These are phyloP conservation scores for Catalaphyllia jardinei DNA, from an alignment of 64 coral and sea anemone species.

Conservation along the genomic window DNA sequence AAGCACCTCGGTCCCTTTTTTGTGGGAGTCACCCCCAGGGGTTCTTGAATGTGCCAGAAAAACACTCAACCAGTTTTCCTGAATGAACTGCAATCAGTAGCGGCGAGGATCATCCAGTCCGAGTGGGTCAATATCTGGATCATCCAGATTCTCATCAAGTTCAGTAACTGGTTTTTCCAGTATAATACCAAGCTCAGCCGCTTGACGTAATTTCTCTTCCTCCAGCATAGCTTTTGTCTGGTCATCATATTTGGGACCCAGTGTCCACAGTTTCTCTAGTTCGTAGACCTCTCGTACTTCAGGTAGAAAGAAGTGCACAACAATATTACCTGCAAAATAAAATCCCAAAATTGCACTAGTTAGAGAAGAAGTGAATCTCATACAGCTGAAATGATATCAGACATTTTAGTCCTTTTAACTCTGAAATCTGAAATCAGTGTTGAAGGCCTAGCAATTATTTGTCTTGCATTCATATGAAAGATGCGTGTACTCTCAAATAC, in stretches of 20 bases:
- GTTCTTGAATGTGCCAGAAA: too few relatives aligned
- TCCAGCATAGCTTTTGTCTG: slow-evolving; percentile 85
- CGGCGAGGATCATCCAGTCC: not conserved
- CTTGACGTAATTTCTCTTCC: slow-evolving; percentile 50
- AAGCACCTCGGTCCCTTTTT: too few relatives aligned
- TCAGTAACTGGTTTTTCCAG: not conserved
- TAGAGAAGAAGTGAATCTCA: not conserved
- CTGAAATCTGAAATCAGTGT: too few relatives aligned
- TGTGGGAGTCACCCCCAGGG: too few relatives aligned
- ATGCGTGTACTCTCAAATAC: too few relatives aligned
- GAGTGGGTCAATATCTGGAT: not conserved
- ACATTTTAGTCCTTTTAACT: too few relatives aligned
- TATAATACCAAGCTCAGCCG: slow-evolving; percentile 36
- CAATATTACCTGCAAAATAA: slow-evolving; percentile 70
- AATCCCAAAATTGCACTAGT: too few relatives aligned
- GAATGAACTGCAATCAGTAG: not conserved
- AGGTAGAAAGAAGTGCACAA: slow-evolving; percentile 95
- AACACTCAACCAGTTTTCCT: not conserved
- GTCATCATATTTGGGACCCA: slow-evolving; percentile 91
- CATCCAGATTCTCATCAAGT: not conserved
- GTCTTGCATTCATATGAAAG: too few relatives aligned
- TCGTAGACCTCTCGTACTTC: slow-evolving; percentile 85
- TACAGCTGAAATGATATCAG: too few relatives aligned
- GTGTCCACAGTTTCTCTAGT: slow-evolving; percentile 94
- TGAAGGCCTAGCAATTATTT: too few relatives aligned